Evolutionary conservation across 2,888 invertebrate genomes (phyloP), one percentile per base, ranked within the genome.

Genomic region (Celastrina argiolus): DNA sequence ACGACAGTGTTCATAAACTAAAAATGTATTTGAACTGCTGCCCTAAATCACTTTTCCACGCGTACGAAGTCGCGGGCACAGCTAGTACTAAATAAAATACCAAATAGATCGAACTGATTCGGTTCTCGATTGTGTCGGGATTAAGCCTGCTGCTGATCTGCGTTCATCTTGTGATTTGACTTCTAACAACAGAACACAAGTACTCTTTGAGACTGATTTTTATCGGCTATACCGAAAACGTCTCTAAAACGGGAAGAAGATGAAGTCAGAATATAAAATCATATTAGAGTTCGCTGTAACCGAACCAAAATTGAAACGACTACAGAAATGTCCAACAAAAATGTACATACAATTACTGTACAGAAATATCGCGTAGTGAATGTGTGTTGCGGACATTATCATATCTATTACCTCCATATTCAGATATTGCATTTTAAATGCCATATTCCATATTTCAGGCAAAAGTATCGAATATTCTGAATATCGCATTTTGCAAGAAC

Each of bases 371-470:
- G 31, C 45, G 18, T 45, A 45, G 8, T 45, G 22, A 51, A 51
- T 51, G 51, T 22, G 16, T 51, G 51, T 1, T 22, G 51, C 6
- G 51, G 22, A 51, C 51, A 51, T 51, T 51, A 51, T 51, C 51
- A 51, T 51, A 51, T 51, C 51, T 51, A 51, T 51, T 51, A 51
- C 51, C 51, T 51, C 18, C 22, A 51, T 51, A 51, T 51, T 51
- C 51, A 22, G 51, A 22, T 51, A 51, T 51, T 51, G 51, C 51
- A 51, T 22, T 51, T 51, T 22, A 51, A 51, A 18, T 8, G 36
- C 28, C 28, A 28, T 7, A 10, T 51, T 22, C 12, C 22, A 51
- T 51, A 51, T 51, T 51, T 51, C 51, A 51, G 22, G 26, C 22
- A 51, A 51, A 51, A 51, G 14, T 51, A 51, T 51, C 51, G 51